These are phyloP conservation scores for Phainopepla nitens DNA, from an alignment of 2,113 vertebrate genomes.

Conservation along the genomic window DNA sequence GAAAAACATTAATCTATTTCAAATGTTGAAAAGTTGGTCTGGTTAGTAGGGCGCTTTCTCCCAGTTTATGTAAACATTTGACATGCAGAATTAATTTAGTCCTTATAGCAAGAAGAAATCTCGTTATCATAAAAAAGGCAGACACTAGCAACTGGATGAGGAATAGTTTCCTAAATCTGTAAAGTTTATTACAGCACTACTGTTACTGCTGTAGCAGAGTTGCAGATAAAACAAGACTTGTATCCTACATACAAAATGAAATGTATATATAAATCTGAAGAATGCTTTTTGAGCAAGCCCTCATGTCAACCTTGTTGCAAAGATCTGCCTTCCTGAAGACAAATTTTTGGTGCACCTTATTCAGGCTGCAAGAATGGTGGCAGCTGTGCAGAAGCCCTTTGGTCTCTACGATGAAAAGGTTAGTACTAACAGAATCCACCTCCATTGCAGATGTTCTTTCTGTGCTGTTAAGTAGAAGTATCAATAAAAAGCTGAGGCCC, in stretches of 20 bases:
- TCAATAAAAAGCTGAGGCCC: background rate
- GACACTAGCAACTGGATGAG: background rate
- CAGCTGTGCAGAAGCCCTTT: background rate
- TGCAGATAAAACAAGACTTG: background rate
- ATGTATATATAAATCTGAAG: fast-evolving
- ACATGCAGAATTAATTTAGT: background rate
- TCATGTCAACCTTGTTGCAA: background rate
- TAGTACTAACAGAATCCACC: background rate
- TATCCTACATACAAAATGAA: background rate
- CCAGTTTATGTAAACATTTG: background rate
- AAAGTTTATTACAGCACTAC: background rate
- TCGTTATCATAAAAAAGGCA: background rate
- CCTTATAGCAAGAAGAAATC: background rate
- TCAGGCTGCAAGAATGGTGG: background rate
- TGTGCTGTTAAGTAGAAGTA: background rate
- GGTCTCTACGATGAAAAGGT: background rate
- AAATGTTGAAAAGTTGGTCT: background rate
- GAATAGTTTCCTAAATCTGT: background rate
- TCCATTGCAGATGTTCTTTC: background rate
- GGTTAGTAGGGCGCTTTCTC: background rate
- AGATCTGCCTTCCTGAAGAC: background rate
- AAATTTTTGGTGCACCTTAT: background rate
- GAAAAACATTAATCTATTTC: background rate
- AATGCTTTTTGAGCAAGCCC: background rate
- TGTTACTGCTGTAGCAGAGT: background rate